phyloP scores from a whole-genome alignment of 2,797 vertebrate genomes.

The Tachyglossus aculeatus region DNA sequence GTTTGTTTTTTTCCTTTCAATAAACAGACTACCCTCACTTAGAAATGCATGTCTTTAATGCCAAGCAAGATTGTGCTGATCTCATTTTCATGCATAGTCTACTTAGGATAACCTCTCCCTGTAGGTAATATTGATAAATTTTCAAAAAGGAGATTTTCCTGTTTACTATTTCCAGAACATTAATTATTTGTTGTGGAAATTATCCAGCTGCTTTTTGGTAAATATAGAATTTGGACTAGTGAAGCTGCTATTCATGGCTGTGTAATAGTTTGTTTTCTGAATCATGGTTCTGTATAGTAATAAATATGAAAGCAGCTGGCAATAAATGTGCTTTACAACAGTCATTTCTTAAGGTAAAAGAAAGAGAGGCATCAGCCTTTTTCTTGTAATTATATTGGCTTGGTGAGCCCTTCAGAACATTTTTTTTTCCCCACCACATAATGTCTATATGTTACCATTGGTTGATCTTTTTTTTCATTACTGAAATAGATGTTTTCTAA shows the following conservation, averaged over 20 bases:
- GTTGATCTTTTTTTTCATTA: background rate
- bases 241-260: conserved; percentile 41
- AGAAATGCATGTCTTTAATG: background rate
- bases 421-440: too few species aligned
- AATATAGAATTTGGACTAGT: conserved; percentile 46
- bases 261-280: conserved; percentile 55
- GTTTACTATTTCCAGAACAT: conserved; percentile 22
- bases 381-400: conserved; percentile 34
- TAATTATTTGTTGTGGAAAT: conserved; percentile 46
- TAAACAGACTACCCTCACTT: conserved; percentile 1
- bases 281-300: conserved; percentile 24
- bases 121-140: background rate
- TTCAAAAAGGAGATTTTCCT: conserved; percentile 11
- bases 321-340: conserved; percentile 56
- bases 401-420: background rate
- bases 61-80: conserved; percentile 41
- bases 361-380: conserved; percentile 33
- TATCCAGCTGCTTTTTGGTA: conserved; percentile 50
- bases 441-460: background rate
- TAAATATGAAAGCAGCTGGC: conserved; percentile 56
- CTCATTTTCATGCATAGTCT: conserved; percentile 22
- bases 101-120: conserved; percentile 19
- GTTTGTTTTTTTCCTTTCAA: background rate
- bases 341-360: conserved; percentile 56
- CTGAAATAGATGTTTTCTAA: too few species aligned